phyloP scores from a whole-genome alignment of 2,888 invertebrate species.

The Keiferia lycopersicella region DNA sequence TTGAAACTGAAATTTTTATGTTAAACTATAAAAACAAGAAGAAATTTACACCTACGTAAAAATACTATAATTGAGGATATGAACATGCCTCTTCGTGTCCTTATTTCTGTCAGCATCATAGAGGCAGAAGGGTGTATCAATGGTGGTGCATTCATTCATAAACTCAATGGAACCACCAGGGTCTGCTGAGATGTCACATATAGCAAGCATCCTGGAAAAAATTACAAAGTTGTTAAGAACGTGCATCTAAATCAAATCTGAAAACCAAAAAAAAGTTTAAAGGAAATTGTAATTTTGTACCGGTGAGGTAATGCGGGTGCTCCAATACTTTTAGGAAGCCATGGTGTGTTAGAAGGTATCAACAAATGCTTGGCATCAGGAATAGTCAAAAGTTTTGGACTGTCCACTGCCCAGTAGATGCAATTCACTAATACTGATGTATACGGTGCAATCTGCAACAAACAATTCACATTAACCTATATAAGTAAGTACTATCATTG shows the following conservation, averaged over 20 bases:
- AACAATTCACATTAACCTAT: constrained; percentile 24
- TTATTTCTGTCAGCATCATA: constrained; percentile 99
- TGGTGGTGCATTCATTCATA: constrained; percentile 99
- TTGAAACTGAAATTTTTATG: constrained; percentile 85
- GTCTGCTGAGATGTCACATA: constrained; percentile 99
- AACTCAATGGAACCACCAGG: constrained; percentile 99
- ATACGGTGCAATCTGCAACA: constrained; percentile 93
- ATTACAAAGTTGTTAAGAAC: background rate
- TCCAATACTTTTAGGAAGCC: constrained; percentile 94
- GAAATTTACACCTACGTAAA: background rate
- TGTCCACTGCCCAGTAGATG: constrained; percentile 99
- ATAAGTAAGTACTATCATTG: constrained; percentile 15
- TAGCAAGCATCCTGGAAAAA: constrained; percentile 87
- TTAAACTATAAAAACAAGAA: background rate
- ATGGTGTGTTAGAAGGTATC: constrained; percentile 93
- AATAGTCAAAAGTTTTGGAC: constrained; percentile 97
- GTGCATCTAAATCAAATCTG: background rate
- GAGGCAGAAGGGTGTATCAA: constrained; percentile 99
- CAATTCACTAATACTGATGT: constrained; percentile 98
- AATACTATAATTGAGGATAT: background rate
- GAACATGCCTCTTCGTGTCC: constrained; percentile 90
- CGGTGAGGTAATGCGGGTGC: constrained; percentile 92
- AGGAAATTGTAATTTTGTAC: constrained; percentile 40
- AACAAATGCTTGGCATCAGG: constrained; percentile 98
- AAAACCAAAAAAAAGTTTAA: background rate